Base-by-base conservation (phyloP, 2,113 vertebrate genomes). In the Agelaius phoeniceus region DNA sequence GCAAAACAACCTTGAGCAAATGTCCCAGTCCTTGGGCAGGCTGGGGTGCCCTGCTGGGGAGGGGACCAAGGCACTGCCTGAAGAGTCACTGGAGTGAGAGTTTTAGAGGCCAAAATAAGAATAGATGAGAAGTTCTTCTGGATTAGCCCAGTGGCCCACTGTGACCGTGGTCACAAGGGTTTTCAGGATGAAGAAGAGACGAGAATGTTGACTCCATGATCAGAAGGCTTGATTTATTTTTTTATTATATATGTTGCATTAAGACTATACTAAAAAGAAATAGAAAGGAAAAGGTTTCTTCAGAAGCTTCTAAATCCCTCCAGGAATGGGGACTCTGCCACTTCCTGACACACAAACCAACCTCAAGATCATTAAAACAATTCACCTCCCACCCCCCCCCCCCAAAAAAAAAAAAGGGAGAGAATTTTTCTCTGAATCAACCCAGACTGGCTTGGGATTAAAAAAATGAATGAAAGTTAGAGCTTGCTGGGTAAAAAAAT, bases 321-420 rank as follows among this genome's bases (percentile, higher is more conserved):
- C 39, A 61, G 62, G 39, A n/a, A 8, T 1, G n/a, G 62, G 19
- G 46, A 22, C 39, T 46, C 46, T 46, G 59, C 24, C 57, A 6
- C 44, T 8, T 58, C n/a, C n/a, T 55, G 43, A 18, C 33, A 39
- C 19, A 85, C 6, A 82, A 65, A 46, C 13, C 58, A n/a, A 8
- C 20, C 59, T 46, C 16, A 15, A 20, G 24, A 24, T 22, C 52
- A 24, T 54, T 33, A 21, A 39, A 80, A 37, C 31, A 26, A 35
- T 11, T 52, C 8, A 11, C 6, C 4, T 0, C 5, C 6, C 37
- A 37, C 37, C 1, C 6, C 4, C 6, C 2, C 1, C 11, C 15
- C 2, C 5, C 1, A 1, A 7, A 15, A 27, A 27, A 37, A 33
- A 44, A 55, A 46, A 14, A 16, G 2, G 16, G n/a, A 49, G 41